Percentiles rank a stretch among this genome's conserved stretches.
Evolutionary conservation across 2,113 vertebrate species (phyloP).

Genomic region (Hippolais icterina): DNA sequence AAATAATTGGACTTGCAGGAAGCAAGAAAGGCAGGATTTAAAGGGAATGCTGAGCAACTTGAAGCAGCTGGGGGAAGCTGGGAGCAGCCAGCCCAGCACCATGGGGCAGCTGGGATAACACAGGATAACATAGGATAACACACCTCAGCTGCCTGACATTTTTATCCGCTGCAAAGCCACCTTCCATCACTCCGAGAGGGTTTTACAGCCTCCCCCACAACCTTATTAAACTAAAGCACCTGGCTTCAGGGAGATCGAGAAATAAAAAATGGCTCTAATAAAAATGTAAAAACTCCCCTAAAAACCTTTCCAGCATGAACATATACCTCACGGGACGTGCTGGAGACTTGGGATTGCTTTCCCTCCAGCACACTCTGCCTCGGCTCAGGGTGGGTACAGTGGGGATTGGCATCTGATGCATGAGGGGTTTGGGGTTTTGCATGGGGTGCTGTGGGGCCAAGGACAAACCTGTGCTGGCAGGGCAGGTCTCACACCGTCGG

Average conservation of each 20-base stretch:
- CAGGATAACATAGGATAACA: neutral
- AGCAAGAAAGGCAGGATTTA: neutral
- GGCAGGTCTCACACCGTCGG: slow-evolving; percentile 81
- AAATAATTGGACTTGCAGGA: neutral
- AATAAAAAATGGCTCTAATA: slow-evolving; percentile 52
- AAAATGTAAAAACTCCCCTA: slow-evolving; percentile 47
- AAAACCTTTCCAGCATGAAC: neutral
- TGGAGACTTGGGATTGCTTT: neutral
- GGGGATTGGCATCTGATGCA: neutral
- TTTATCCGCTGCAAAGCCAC: neutral
- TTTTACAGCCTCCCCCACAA: slow-evolving; percentile 34
- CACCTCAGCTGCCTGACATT: neutral
- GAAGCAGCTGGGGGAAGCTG: fast-evolving
- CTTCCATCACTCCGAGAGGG: neutral
- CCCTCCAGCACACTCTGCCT: fast-evolving
- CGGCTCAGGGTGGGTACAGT: fast-evolving
- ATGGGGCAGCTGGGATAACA: fast-evolving
- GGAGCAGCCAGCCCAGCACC: fast-evolving
- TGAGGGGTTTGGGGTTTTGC: neutral
- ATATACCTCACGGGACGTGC: neutral
- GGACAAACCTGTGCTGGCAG: slow-evolving; percentile 79
- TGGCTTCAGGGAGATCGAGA: neutral
- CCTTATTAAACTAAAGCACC: slow-evolving; percentile 59
- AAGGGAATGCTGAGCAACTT: neutral
- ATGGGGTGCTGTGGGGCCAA: fast-evolving